Evolutionary conservation across 1,140 invertebrate genomes (phyloP), one percentile per base, ranked within the genome.

Genomic region (Carcinoscorpius rotundicauda): DNA sequence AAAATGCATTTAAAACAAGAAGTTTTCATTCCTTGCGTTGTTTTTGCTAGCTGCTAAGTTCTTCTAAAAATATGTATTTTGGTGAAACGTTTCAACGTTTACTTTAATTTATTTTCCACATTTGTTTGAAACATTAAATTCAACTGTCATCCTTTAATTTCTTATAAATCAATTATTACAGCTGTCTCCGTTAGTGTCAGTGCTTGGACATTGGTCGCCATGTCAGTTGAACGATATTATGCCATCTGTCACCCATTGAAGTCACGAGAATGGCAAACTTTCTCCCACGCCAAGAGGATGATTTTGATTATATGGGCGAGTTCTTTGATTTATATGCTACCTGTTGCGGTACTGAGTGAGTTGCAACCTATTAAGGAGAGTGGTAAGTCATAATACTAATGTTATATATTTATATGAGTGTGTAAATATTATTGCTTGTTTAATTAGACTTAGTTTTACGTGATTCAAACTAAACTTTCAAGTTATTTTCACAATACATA

Each of bases 121-220:
- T 29, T 55, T 55, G 53, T 3, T 55, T n/a, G 8, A n/a, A 55
- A 55, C 8, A 55, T 9, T 55, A 55, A n/a, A 3, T 55, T 55
- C 3, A 55, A 55, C 8, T 55, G 53, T 55, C n/a, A 9, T 9
- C 53, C 8, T n/a, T 62, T 52, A 62, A 8, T 52, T 4, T n/a
- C 51, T 52, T 62, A 62, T 53, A 10, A 55, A 49, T 62, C 56
- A 60, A 49, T 64, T 51, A 48, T 83, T 83, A 49, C 81, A 92
- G 89, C 85, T 60, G 87, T 91, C 3, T 89, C 88, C 0, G 87
- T 93, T 3, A 86, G 86, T 3, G 88, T 90, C 4, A 88, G 86
- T n/a, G 89, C 89, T 0, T 93, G 90, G 87, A 95, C 92, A 0
- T 73, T 95, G 53, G 91, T 94, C 5, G 87, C 89, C 2, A 93